These are phyloP conservation scores for Xerus rutilus DNA, from an alignment of 2,797 vertebrate genomes.

Conservation along the genomic window DNA sequence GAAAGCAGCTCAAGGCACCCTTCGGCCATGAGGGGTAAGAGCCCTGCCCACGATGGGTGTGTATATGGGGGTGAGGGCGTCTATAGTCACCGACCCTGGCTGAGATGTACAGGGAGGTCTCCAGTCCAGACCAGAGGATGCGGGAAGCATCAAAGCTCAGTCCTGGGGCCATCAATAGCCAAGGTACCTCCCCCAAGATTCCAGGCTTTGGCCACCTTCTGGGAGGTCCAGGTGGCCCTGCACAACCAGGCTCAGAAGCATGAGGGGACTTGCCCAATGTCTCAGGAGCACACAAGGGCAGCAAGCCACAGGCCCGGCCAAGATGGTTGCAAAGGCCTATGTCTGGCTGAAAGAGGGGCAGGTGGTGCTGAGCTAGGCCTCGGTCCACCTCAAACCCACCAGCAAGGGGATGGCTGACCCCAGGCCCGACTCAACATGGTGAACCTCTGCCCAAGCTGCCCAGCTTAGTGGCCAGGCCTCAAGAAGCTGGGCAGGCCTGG, in stretches of 20 bases:
- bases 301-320: neutral
- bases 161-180: neutral
- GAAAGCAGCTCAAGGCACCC: neutral
- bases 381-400: neutral
- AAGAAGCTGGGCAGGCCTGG: neutral
- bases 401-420: neutral
- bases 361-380: neutral
- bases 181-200: neutral
- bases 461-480: neutral
- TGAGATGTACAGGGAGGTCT: neutral
- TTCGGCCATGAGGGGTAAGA: neutral
- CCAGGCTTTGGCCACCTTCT: neutral
- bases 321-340: neutral
- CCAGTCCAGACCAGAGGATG: neutral
- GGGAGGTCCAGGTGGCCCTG: neutral
- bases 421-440: neutral
- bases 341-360: neutral
- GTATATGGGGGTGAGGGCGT: neutral
- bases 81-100: neutral
- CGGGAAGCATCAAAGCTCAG: neutral
- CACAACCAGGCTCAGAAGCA: neutral
- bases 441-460: neutral
- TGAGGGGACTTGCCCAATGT: neutral
- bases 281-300: neutral
- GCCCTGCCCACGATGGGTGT: too few relatives aligned